These are phyloP conservation scores for Rhabditoides inermis DNA, from an alignment of 2,888 invertebrate genomes.

Conservation along the genomic window DNA sequence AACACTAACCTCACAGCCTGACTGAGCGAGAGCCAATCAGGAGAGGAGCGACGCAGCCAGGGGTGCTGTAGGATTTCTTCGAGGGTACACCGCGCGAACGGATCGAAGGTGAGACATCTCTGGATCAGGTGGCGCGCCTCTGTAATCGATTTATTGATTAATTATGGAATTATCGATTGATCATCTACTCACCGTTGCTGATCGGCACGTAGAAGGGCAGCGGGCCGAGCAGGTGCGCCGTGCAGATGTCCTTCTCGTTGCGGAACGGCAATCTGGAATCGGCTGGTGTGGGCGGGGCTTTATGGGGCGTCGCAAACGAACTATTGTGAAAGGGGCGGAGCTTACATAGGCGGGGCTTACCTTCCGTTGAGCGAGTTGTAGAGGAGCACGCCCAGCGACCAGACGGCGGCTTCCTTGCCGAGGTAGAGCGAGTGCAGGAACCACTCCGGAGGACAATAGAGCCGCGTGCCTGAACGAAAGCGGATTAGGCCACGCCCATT, in stretches of 20 bases:
- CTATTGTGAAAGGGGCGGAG: too few species aligned
- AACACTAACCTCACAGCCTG: too few species aligned
- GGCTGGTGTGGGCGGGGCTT: too few species aligned
- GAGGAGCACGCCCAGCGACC: conserved; percentile 47
- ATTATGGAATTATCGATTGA: neutral
- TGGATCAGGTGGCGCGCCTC: conserved; percentile 40
- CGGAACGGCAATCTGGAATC: conserved; percentile 46
- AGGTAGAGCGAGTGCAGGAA: conserved; percentile 47
- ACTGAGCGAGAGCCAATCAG: conserved; percentile 25
- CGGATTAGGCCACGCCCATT: too few species aligned
- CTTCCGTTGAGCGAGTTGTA: conserved; percentile 48
- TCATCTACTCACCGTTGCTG: conserved; percentile 20
- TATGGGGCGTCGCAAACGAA: too few species aligned
- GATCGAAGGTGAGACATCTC: conserved; percentile 41
- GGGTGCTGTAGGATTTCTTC: conserved; percentile 40
- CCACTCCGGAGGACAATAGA: conserved; percentile 49
- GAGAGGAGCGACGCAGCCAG: conserved; percentile 24
- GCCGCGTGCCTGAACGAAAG: conserved; percentile 30
- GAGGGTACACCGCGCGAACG: conserved; percentile 30
- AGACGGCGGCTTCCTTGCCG: conserved; percentile 47
- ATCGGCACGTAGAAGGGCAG: conserved; percentile 41
- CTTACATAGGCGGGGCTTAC: too few species aligned
- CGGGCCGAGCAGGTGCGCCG: conserved; percentile 48
- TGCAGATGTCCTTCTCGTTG: conserved; percentile 50
- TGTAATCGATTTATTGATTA: conserved; percentile 2